Base-by-base conservation (phyloP, 1,140 invertebrate species). In the Sweltsa coloradensis region DNA sequence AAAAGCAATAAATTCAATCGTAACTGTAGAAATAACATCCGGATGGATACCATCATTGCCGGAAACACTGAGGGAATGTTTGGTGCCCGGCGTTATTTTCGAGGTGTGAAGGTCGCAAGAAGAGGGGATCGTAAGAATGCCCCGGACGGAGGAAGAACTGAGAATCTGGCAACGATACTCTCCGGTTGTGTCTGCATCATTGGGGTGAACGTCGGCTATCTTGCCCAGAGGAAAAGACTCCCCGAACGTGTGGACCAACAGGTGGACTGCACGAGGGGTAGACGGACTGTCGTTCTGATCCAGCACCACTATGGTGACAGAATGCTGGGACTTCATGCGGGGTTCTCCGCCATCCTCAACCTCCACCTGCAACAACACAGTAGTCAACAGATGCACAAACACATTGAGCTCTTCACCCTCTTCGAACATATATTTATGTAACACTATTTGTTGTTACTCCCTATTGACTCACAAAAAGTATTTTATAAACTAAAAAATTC, bases 231-330 rank as follows among this genome's bases (percentile, higher is more conserved):
- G 81, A 54, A 72, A 76, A 41, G 72, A 71, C 40, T 79, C 78
- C 56, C 86, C 84, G 52, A 85, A 85, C 0, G 84, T 73, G 59
- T 85, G 76, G 5, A 95, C 79, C 21, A 89, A 65, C 18, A 95
- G 73, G 53, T 85, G 83, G 1, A 88, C 82, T 16, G 82, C 84
- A 53, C 92, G 74, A 6, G 89, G 72, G 13, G 77, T 79, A 0
- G 91, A 92, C 4, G 91, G 89, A 59, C 82, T 90, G 59, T 96
- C 92, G 65, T 97, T 96, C 62, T 89, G 80, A 65, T 97, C 93
- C 4, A 82, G 61, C 3, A 97, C 78, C 31, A 79, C 73, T 19
- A 97, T 79, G 7, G 73, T 76, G 14, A 93, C 71, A 9, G 73
- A 70, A 57, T 86, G 84, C 54, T 84, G 79, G 6, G 83, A 84